Base-by-base conservation (phyloP, 2,113 vertebrate species). In the Albula goreensis region DNA sequence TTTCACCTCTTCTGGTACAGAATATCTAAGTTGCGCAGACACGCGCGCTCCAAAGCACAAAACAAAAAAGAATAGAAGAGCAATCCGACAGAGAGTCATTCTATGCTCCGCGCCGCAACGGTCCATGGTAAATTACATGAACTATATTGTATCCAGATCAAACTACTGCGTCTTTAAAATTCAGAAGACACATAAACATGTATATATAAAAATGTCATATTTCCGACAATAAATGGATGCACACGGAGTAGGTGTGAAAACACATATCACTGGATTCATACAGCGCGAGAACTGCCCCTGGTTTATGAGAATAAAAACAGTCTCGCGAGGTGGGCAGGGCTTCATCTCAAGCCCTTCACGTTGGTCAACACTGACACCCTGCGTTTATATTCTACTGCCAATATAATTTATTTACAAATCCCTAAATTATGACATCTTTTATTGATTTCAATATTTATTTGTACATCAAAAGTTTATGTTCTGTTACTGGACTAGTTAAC, bases 331-430 rank as follows among this genome's bases (percentile, higher is more conserved):
- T 7, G 89, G 91, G 91, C 66, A 90, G 91, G 89, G 89, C 83
- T 48, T 56, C 10, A 25, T 6, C 12, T 88, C 31, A 10, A 49
- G 50, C 60, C 66, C 25, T 66, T 80, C 74, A 41, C 31, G 31
- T 81, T 53, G 31, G 81, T 50, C 82, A 85, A 90, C 85, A 92
- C 89, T 86, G 94, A 91, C 94, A 92, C 91, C 92, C 50, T 81
- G 91, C 91, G 94, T 80, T 70, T 15, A 63, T 60, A 51, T 41
- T 41, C 31, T 41, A 41, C 31, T 41, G 31, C 31, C 0, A 41
- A 41, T 41, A 41, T 41, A 41, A 41, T 41, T 41, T 41, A 41
- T 41, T 41, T 41, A 41, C 31, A 41, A 41, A 1, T 41, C 31
- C 31, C 31, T 41, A 41, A 41, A 41, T 41, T 41, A 41, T 41